Percentiles rank a stretch among this genome's conserved stretches.
phyloP scores from a whole-genome alignment of 1,140 invertebrate genomes.

The Cylas formicarius region DNA sequence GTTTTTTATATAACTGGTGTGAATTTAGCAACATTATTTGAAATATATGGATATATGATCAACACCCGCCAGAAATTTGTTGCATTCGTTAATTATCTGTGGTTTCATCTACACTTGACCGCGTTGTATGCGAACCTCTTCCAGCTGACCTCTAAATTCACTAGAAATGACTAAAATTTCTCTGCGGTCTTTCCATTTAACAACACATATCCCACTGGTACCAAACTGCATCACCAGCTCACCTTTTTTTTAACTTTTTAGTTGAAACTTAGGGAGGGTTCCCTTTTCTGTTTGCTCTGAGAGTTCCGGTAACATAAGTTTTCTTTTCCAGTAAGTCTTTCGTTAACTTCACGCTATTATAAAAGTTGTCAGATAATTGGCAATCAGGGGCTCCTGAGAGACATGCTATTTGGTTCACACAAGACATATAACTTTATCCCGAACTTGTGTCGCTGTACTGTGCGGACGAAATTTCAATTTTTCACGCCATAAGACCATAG shows the following conservation, averaged over 20 bases:
- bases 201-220: slow-evolving; percentile 7
- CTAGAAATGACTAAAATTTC: slow-evolving; percentile 17
- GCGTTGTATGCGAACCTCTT: slow-evolving; percentile 4
- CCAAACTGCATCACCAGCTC: slow-evolving; percentile 6
- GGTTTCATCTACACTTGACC: slow-evolving; percentile 10
- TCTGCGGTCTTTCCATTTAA: slow-evolving; percentile 10
- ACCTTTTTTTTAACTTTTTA: slow-evolving; percentile 19
- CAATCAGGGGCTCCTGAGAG: slow-evolving; percentile 13
- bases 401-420: slow-evolving; percentile 19
- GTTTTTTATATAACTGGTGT: slow-evolving; percentile 10
- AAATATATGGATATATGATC: slow-evolving; percentile 20
- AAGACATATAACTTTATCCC: slow-evolving; percentile 30
- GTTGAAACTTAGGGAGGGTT: slow-evolving; percentile 18
- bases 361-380: slow-evolving; percentile 37
- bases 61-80: slow-evolving; percentile 16
- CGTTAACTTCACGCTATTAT: slow-evolving; percentile 37
- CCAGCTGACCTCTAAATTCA: slow-evolving; percentile 9
- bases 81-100: slow-evolving; percentile 13
- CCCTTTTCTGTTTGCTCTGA: slow-evolving; percentile 22
- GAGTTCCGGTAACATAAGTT: slow-evolving; percentile 25
- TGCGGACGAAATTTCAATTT: slow-evolving; percentile 32
- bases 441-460: slow-evolving; percentile 34
- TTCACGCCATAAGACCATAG: slow-evolving; percentile 33
- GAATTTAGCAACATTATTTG: slow-evolving; percentile 23
- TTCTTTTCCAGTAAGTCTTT: slow-evolving; percentile 16